phyloP scores from a whole-genome alignment of 2,113 vertebrate species.

The Amblyornis subalaris region DNA sequence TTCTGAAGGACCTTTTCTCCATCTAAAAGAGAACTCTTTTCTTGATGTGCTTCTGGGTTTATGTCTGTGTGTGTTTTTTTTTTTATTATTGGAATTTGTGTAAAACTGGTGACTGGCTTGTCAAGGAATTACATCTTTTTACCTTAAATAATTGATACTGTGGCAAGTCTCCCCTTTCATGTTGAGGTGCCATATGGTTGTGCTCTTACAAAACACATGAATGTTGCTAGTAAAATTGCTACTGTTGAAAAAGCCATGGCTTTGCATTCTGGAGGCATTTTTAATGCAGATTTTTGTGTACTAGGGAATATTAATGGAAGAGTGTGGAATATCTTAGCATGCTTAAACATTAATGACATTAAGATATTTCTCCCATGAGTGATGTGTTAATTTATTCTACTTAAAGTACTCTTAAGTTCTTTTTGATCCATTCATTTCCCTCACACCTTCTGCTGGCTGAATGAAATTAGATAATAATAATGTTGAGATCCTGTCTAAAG shows the following conservation, averaged over 20 bases:
- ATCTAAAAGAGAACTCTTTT: neutral
- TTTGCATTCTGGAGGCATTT: neutral
- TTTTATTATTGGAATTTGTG: neutral
- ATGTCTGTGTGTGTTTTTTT: neutral
- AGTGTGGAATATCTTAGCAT: neutral
- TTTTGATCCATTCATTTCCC: neutral
- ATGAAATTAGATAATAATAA: neutral
- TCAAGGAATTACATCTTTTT: neutral
- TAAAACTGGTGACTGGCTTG: neutral
- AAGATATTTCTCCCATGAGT: neutral
- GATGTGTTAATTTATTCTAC: neutral
- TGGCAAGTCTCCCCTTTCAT: neutral
- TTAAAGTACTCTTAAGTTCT: neutral
- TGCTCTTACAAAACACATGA: neutral
- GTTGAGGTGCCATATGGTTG: neutral
- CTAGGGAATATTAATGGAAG: neutral
- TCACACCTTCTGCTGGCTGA: neutral
- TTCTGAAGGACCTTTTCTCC: neutral
- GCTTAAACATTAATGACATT: neutral
- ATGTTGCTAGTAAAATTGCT: neutral
- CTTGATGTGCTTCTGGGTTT: neutral
- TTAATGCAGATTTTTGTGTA: neutral
- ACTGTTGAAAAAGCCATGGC: neutral
- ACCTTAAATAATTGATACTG: neutral
- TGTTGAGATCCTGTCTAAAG: neutral